Conservation (phyloP, 2,113 vertebrate species). For the Vidua chalybeata region DNA sequence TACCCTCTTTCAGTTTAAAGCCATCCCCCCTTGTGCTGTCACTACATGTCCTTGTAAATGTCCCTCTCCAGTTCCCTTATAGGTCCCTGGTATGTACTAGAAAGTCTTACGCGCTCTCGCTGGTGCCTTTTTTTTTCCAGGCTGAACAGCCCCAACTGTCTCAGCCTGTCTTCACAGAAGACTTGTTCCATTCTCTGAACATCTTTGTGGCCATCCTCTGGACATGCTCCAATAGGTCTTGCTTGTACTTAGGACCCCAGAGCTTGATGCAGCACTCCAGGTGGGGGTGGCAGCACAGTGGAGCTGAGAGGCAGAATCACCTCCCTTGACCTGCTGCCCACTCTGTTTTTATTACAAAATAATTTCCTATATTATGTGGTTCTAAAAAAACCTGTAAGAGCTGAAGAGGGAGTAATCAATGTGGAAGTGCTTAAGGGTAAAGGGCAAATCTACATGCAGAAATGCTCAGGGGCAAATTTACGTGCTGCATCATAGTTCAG, state of each 20-base stretch:
- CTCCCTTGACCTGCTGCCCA: rapidly evolving
- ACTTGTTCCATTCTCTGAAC: background rate
- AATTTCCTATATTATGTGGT: background rate
- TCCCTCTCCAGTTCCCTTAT: background rate
- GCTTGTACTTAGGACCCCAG: background rate
- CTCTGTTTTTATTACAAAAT: background rate
- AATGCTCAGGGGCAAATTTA: background rate
- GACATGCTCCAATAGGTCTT: rapidly evolving
- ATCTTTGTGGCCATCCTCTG: background rate
- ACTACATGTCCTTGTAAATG: background rate
- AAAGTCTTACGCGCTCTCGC: background rate
- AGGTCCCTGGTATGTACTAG: background rate
- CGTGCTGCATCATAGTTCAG: background rate
- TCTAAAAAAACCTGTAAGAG: background rate
- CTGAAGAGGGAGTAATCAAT: background rate
- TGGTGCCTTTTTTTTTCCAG: background rate
- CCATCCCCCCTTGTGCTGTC: background rate
- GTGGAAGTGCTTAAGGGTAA: background rate
- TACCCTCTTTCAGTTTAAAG: background rate
- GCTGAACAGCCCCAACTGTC: background rate
- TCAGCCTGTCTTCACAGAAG: background rate
- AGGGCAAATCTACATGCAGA: background rate
- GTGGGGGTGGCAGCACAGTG: rapidly evolving
- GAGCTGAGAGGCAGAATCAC: background rate
- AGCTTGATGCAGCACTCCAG: background rate